These are phyloP conservation scores for Linyphia triangularis DNA, from an alignment of 2,888 invertebrate species.

Conservation along the genomic window DNA sequence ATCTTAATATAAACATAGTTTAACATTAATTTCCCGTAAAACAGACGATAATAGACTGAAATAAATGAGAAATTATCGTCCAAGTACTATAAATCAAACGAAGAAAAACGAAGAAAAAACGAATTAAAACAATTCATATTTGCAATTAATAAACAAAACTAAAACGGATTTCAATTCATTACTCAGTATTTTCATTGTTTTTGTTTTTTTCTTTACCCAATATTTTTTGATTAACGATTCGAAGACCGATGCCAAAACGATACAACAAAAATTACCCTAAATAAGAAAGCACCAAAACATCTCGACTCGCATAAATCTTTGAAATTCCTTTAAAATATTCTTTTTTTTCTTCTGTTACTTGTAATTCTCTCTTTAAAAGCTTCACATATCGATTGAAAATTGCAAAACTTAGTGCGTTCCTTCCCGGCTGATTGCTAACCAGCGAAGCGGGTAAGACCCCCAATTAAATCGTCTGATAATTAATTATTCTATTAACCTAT, in stretches of 20 bases:
- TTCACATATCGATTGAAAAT: constrained; percentile 33
- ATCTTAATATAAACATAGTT: too few relatives aligned
- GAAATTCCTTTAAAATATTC: constrained; percentile 41
- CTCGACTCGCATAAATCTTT: constrained; percentile 26
- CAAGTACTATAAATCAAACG: too few relatives aligned
- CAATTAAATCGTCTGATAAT: constrained; percentile 66
- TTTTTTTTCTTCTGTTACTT: constrained; percentile 1
- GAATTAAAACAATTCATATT: not conserved
- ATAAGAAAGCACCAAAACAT: constrained; percentile 43
- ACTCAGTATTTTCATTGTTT: not conserved
- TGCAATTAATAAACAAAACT: not conserved
- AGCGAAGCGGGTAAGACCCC: constrained; percentile 49
- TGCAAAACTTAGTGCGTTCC: not conserved
- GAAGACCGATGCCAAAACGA: not conserved
- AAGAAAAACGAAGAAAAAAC: too few relatives aligned
- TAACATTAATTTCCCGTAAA: too few relatives aligned
- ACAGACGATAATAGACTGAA: too few relatives aligned
- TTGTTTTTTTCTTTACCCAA: not conserved
- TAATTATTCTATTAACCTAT: constrained; percentile 67
- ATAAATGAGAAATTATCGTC: too few relatives aligned
- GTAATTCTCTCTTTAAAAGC: not conserved
- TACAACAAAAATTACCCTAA: constrained; percentile 8
- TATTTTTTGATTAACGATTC: constrained; percentile 31
- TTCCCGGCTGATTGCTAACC: constrained; percentile 35
- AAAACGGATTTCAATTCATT: not conserved